These are phyloP conservation scores for Phasia obesa DNA, from an alignment of 2,888 invertebrate genomes.

Conservation along the genomic window DNA sequence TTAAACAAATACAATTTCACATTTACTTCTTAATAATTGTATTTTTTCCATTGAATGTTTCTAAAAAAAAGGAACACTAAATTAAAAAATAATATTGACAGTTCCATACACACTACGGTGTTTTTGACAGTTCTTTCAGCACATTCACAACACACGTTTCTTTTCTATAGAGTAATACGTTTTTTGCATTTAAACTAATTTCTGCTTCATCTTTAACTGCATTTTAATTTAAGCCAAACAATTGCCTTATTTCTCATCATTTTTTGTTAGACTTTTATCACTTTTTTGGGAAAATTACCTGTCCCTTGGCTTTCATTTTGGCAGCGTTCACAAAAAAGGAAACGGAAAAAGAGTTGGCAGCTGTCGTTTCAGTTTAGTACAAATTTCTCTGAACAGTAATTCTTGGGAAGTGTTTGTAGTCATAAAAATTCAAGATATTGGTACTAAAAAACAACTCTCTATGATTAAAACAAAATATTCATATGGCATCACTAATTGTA, in stretches of 20 bases:
- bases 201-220: background rate
- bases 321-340: slow-evolving; percentile 82
- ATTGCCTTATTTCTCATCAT: slow-evolving; percentile 21
- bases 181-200: background rate
- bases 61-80: background rate
- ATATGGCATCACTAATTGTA: slow-evolving; percentile 19
- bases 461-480: too few relatives aligned
- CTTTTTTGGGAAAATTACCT: slow-evolving; percentile 84
- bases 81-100: slow-evolving; percentile 11
- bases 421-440: background rate
- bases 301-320: slow-evolving; percentile 94
- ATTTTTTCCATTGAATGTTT: background rate
- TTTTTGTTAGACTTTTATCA: slow-evolving; percentile 23
- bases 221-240: background rate
- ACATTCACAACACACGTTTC: too few relatives aligned
- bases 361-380: slow-evolving; percentile 58
- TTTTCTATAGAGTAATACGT: too few relatives aligned
- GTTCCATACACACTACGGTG: background rate
- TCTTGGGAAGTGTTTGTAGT: slow-evolving; percentile 50
- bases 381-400: slow-evolving; percentile 54
- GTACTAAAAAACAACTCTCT: too few relatives aligned
- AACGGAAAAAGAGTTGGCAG: slow-evolving; percentile 78
- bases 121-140: slow-evolving; percentile 50
- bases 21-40: slow-evolving; percentile 5
- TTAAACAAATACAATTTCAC: background rate